A percentile compares a stretch with the other conserved stretches of the same genome.
Evolutionary conservation across 2,113 vertebrate genomes (phyloP).

Genomic region (Jacana jacana): DNA sequence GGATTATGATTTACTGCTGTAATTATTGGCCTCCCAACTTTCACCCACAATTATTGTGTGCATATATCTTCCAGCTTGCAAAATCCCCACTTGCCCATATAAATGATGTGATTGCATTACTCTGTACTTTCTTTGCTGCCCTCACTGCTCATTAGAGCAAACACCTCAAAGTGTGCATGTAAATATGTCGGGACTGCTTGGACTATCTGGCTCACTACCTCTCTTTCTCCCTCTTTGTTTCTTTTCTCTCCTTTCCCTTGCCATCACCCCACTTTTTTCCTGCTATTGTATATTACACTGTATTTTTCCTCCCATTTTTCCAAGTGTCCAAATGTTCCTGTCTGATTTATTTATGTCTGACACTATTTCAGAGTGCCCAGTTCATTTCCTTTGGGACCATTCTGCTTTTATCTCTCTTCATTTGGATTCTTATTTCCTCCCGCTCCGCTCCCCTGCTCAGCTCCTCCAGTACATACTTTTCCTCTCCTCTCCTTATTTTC

Average conservation of each 20-base stretch:
- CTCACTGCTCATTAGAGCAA: slow-evolving; percentile 34
- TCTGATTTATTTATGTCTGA: slow-evolving; percentile 45
- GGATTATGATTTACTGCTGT: slow-evolving; percentile 59
- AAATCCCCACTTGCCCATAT: slow-evolving; percentile 27
- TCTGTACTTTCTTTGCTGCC: slow-evolving; percentile 15
- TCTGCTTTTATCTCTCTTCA: slow-evolving; percentile 22
- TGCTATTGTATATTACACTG: neutral
- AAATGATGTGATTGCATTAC: slow-evolving; percentile 21
- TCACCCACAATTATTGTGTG: slow-evolving; percentile 44
- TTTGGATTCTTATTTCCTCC: slow-evolving; percentile 36
- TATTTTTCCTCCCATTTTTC: slow-evolving; percentile 35
- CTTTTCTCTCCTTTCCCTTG: slow-evolving; percentile 1
- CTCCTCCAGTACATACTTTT: neutral
- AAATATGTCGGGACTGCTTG: neutral
- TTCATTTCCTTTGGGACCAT: slow-evolving; percentile 29
- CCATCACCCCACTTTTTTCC: neutral
- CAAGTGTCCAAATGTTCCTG: slow-evolving; percentile 12
- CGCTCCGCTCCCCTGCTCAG: neutral
- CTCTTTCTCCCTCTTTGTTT: neutral
- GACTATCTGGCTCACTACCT: neutral
- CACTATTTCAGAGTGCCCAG: slow-evolving; percentile 19
- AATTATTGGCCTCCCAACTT: slow-evolving; percentile 51
- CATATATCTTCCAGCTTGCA: slow-evolving; percentile 35
- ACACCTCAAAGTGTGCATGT: slow-evolving; percentile 34
- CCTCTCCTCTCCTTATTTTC: neutral